Base-by-base conservation (phyloP, 2,797 vertebrate genomes). In the Dicrostonyx torquatus region DNA sequence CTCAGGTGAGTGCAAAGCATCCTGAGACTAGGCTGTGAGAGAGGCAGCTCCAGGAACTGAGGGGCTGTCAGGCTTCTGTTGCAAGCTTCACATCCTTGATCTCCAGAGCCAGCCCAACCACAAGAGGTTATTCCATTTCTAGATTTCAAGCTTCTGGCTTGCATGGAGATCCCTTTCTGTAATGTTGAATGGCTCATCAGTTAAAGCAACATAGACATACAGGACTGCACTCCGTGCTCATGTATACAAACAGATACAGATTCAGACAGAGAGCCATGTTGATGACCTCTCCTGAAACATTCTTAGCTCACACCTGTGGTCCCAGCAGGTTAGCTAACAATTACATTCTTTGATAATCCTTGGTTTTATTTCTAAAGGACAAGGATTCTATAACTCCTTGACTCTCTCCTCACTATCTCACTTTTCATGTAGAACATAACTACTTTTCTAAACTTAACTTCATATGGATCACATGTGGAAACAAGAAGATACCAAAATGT, bases 291-390 rank as follows among this genome's bases (percentile, higher is more conserved):
- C 62, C 68, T 50, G n/a, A 76, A 60, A 89, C 4, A 5, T 55
- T n/a, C 2, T 14, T 13, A 45, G 5, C 73, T 77, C 66, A 1
- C 5, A n/a, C 31, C 13, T 5, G 14, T 4, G 2, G 50, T 29
- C 22, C 5, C 62, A 13, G 20, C 14, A 2, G 8, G 17, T 26
- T 0, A 18, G 17, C 5, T 26, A 66, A 17, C 14, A 17, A 8
- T 20, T 29, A 12, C 0, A 4, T 43, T 58, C 4, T n/a, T 6
- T 4, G 31, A 4, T 0, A 20, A n/a, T 1, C 55, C 0, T 37
- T 22, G 3, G 5, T 13, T 72, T 40, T 24, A 26, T 76, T 48
- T 70, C 17, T 4, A 4, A 43, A 53, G 76, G 37, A 6, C 4
- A 11, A 48, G 8, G 43, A 6, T 17, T 40, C 7, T 7, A 10